A percentile compares a stretch with the other conserved stretches of the same genome.
Conservation (phyloP, 2,113 vertebrate genomes). For the Zingel zingel region DNA sequence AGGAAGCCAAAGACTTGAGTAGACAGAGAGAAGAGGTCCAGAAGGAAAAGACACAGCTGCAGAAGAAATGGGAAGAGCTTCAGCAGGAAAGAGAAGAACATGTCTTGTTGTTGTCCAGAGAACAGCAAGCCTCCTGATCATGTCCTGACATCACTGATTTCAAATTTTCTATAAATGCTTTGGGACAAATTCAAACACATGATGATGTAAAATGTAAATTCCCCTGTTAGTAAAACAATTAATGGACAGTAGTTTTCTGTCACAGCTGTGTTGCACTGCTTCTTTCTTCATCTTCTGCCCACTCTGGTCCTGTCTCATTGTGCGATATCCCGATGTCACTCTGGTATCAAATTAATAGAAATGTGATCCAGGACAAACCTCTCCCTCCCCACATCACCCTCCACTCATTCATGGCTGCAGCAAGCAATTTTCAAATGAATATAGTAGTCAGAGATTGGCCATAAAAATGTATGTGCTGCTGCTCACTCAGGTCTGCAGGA, state of each 20-base stretch:
- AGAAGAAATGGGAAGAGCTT: constrained; percentile 69
- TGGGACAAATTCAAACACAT: background rate
- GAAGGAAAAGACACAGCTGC: constrained; percentile 63
- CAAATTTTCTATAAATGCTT: background rate
- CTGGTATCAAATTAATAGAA: background rate
- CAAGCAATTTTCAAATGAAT: background rate
- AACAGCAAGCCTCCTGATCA: constrained; percentile 13
- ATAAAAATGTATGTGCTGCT: background rate
- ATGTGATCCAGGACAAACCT: background rate
- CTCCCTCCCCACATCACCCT: background rate
- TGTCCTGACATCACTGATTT: background rate
- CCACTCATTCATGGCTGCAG: background rate
- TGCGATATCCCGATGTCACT: background rate
- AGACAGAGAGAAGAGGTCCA: constrained; percentile 70
- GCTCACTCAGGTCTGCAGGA: background rate
- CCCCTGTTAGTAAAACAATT: background rate
- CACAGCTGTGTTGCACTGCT: background rate
- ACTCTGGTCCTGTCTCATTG: background rate
- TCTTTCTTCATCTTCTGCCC: background rate
- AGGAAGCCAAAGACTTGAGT: constrained; percentile 69
- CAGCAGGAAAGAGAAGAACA: constrained; percentile 61
- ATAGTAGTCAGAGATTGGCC: background rate
- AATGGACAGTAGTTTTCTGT: background rate
- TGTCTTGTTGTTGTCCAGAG: constrained; percentile 36
- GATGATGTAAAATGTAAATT: background rate